Evolutionary conservation across 2,888 invertebrate genomes (phyloP), one percentile per base, ranked within the genome.

Genomic region (Malachius bipustulatus): DNA sequence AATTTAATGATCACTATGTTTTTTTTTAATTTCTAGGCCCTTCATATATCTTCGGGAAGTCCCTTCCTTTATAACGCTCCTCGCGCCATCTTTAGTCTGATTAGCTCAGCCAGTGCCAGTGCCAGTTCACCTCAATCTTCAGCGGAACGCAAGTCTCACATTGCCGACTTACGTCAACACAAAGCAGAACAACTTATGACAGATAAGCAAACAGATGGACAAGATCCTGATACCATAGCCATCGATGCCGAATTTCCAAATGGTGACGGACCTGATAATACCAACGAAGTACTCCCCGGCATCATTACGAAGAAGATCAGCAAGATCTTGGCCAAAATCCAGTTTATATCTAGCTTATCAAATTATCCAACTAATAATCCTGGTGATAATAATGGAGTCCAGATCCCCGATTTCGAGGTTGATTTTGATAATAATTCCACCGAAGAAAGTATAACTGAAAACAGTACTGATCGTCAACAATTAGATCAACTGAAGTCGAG

Each of bases 301-400:
- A 32, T 48, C 4, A 11, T 50, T 4, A 46, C 45, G 30, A 47
- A 46, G 32, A 49, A 49, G 35, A 37, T 52, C 28, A 41, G 39
- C 33, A 50, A 48, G 37, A 37, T 52, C 11, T 11, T 52, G 12
- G 36, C 32, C 9, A 51, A 51, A 35, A 29, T 50, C 6, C 37
- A 43, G 9, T 36, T 47, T 10, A 30, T 50, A 3, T 41, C 44
- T 6, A 37, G 38, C 16, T 28, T 35, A 9, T 33, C 34, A 4
- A 39, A 35, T 30, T 28, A 33, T 3, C 30, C 16, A 11, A 34
- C 26, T 13, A 32, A 30, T n/a, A n/a, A n/a, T n/a, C n/a, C n/a
- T n/a, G n/a, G n/a, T n/a, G n/a, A n/a, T n/a, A n/a, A n/a, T n/a
- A n/a, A n/a, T n/a, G n/a, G n/a, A n/a, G n/a, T n/a, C n/a, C n/a